Conservation (phyloP, 1,140 invertebrate genomes). For the Papilio glaucus region DNA sequence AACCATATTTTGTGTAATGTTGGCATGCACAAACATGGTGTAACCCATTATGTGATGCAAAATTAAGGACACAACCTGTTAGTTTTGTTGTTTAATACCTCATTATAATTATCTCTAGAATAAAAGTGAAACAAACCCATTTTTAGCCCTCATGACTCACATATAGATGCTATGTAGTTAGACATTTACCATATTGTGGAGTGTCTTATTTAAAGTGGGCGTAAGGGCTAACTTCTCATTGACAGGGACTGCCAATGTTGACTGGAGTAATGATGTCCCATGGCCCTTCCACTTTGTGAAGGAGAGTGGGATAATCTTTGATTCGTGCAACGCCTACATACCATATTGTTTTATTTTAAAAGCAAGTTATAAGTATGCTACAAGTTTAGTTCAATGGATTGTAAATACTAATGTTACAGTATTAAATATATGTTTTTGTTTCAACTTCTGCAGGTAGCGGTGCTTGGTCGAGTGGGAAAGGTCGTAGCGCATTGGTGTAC, state of each 20-base stretch:
- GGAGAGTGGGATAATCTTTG: not conserved
- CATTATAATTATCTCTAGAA: too few relatives aligned
- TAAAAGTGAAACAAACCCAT: too few relatives aligned
- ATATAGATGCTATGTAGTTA: too few relatives aligned
- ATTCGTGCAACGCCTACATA: not conserved
- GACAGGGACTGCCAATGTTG: not conserved
- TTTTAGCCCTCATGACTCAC: too few relatives aligned
- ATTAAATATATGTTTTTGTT: not conserved
- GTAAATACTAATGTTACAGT: not conserved
- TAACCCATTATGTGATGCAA: too few relatives aligned
- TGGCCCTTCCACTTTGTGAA: not conserved
- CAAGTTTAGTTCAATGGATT: not conserved
- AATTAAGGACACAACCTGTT: too few relatives aligned
- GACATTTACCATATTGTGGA: not conserved
- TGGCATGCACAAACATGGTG: too few relatives aligned
- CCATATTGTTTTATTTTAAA: too few relatives aligned
- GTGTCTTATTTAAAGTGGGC: not conserved
- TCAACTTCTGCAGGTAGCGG: slow-evolving; percentile 34
- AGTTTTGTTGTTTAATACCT: too few relatives aligned
- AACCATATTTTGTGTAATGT: too few relatives aligned
- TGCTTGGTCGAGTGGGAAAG: slow-evolving; percentile 50
- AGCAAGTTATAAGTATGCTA: too few relatives aligned
- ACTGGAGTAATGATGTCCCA: not conserved
- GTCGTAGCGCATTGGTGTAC: slow-evolving; percentile 55
- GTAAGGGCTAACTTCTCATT: not conserved